Evolutionary conservation across 2,797 vertebrate genomes (phyloP).

Genomic region (Hemitrygon akajei): DNA sequence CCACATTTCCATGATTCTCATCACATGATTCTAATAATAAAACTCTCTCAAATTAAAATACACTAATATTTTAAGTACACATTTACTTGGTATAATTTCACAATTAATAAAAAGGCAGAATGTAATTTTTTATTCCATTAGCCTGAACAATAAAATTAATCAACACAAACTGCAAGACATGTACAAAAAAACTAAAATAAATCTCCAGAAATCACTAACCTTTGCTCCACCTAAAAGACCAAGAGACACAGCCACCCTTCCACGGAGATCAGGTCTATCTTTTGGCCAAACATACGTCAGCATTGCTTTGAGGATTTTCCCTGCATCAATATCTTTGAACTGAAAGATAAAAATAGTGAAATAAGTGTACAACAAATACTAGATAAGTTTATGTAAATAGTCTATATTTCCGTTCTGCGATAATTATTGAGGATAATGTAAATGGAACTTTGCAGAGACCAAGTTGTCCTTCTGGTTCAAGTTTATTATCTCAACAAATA

Average conservation of each 20-base stretch:
- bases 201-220: slow-evolving; percentile 56
- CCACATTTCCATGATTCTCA: no score
- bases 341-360: slow-evolving; percentile 46
- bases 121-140: not conserved
- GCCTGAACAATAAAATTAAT: not conserved
- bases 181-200: not conserved
- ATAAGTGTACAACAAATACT: not conserved
- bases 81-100: not conserved
- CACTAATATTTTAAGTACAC: not conserved
- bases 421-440: not conserved
- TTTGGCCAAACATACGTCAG: slow-evolving; percentile 89
- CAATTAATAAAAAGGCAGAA: not conserved
- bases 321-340: slow-evolving; percentile 81
- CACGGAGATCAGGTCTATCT: slow-evolving; percentile 83
- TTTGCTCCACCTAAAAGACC: slow-evolving; percentile 83
- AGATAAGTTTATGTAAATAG: not conserved
- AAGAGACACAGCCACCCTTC: slow-evolving; percentile 79
- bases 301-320: slow-evolving; percentile 82
- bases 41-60: not conserved
- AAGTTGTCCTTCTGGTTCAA: not conserved
- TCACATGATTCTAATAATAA: not conserved
- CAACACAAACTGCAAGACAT: not conserved
- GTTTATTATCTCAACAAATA: not conserved
- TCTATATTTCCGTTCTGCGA: not conserved
- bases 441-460: not conserved